These are phyloP conservation scores for Melanotaenia maccullochi DNA, from an alignment of 2,797 vertebrate genomes.

Conservation along the genomic window DNA sequence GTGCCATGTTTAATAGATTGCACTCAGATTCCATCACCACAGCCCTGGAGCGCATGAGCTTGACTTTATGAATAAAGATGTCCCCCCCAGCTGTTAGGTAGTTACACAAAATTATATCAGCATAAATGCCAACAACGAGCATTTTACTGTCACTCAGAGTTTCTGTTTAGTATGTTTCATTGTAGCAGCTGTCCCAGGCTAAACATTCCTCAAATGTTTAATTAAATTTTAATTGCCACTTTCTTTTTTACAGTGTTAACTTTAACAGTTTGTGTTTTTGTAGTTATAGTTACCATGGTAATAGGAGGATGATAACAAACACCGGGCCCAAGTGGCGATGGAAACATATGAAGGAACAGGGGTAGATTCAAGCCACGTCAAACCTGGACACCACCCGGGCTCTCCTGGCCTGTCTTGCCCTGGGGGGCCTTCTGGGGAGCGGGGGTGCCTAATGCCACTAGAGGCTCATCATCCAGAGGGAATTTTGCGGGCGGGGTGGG, in stretches of 20 bases:
- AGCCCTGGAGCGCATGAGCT: constrained; percentile 44
- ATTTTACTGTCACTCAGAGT: constrained; percentile 34
- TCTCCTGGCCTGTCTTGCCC: too few relatives aligned
- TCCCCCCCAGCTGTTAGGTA: constrained; percentile 49
- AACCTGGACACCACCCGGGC: neutral
- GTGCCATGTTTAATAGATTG: constrained; percentile 51
- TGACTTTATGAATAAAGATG: constrained; percentile 56
- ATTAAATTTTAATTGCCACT: neutral
- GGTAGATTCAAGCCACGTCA: neutral
- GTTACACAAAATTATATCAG: constrained; percentile 58
- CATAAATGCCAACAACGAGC: constrained; percentile 36
- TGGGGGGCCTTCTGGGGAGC: too few relatives aligned
- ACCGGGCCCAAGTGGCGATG: neutral
- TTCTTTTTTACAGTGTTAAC: neutral
- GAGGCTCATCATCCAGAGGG: too few relatives aligned
- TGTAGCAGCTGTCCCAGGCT: constrained; percentile 33
- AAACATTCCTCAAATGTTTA: constrained; percentile 15
- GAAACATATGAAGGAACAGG: neutral
- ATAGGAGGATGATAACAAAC: constrained; percentile 3
- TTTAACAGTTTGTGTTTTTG: neutral
- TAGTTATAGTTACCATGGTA: neutral
- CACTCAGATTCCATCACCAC: constrained; percentile 61
- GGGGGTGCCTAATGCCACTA: too few relatives aligned
- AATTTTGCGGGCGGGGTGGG: too few relatives aligned
- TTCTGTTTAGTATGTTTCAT: constrained; percentile 43